These are phyloP conservation scores for Coptodon bakossiorum DNA, from an alignment of 2,113 vertebrate species.

Conservation along the genomic window DNA sequence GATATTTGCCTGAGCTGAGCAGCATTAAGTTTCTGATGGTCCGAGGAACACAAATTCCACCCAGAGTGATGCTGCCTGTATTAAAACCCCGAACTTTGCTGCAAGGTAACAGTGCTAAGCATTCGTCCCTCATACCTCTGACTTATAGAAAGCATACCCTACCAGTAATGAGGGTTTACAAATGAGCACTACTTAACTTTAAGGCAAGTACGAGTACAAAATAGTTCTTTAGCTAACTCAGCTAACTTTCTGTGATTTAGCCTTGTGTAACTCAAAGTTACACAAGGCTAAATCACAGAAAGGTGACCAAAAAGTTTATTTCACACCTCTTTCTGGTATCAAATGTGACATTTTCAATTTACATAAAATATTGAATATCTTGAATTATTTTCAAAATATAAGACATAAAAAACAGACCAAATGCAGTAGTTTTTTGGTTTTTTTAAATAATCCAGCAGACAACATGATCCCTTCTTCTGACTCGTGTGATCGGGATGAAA, in stretches of 20 bases:
- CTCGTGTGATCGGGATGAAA: background rate
- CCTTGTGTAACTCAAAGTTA: background rate
- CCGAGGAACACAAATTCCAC: background rate
- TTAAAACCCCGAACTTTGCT: background rate
- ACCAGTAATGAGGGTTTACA: background rate
- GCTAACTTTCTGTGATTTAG: too few species aligned
- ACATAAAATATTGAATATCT: background rate
- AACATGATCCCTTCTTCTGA: background rate
- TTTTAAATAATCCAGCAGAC: background rate
- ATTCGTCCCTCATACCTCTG: background rate
- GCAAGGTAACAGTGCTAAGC: background rate
- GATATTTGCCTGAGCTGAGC: background rate
- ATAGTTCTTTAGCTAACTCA: background rate
- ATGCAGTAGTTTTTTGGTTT: background rate
- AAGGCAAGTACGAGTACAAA: background rate
- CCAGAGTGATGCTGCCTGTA: background rate
- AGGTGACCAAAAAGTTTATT: background rate
- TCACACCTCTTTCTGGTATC: background rate
- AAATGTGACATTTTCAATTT: background rate
- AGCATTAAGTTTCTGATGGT: background rate
- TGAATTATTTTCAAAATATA: background rate
- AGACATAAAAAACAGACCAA: background rate
- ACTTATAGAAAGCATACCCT: background rate
- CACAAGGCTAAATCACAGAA: background rate
- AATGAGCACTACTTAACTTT: background rate